Base-by-base conservation (phyloP, 1,140 invertebrate species). In the Pentalonia nigronervosa region DNA sequence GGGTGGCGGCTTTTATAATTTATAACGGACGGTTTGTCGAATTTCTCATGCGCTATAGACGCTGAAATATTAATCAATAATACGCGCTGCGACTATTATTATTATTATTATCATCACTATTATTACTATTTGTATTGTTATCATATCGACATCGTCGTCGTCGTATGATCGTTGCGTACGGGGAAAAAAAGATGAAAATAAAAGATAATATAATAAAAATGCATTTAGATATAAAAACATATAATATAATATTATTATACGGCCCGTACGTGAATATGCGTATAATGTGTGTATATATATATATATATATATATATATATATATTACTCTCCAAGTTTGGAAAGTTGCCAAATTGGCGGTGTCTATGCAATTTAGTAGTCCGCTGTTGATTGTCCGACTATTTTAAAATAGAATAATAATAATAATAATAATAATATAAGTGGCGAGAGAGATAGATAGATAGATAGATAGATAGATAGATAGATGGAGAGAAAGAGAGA, bases 291-390 rank as follows among this genome's bases (percentile, higher is more conserved):
- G 8, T 88, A 48, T n/a, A 34, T 88, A 48, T 7, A n/a, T 53
- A 36, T 17, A 7, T 36, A 41, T 34, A 3, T 88, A 48, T n/a
- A 34, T 88, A 48, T 48, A 50, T 53, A 34, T 56, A 41, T 23
- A 41, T 90, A 67, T 90, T 67, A 90, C 36, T 14, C 30, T 90
- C 56, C 2, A 45, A 90, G 89, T 90, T 90, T 90, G 89, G 89
- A 90, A 90, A 90, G 89, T 36, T 90, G 89, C 89, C 89, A 90
- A 90, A 90, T 90, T 90, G 89, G 53, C 56, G 56, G 89, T 90
- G 50, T 53, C 88, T 56, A 90, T 90, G 53, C 67, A 90, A 90
- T 90, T 90, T 90, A 90, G 53, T 60, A 90, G 89, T 90, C 36
- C 89, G 56, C 53, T 41, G 88, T 90, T 90, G 89, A 90, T 89